These are phyloP conservation scores for Anadara kagoshimensis DNA, from an alignment of 1,140 invertebrate species.

Conservation along the genomic window DNA sequence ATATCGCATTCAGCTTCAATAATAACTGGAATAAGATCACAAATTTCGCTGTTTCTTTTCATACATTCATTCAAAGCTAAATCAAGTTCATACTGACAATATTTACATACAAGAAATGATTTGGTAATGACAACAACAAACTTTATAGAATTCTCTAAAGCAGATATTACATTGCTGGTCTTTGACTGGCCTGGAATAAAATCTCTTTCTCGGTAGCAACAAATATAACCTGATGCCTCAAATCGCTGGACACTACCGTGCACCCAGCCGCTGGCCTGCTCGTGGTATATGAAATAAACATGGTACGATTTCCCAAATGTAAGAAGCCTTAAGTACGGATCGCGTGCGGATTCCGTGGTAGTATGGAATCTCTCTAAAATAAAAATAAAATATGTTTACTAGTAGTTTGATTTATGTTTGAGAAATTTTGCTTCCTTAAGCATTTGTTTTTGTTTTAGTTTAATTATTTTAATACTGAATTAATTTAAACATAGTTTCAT, in stretches of 20 bases:
- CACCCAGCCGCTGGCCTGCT: neutral
- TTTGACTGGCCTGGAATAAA: conserved; percentile 1
- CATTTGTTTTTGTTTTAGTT: no score
- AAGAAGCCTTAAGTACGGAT: neutral
- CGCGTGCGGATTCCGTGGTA: no score
- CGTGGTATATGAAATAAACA: conserved; percentile 9
- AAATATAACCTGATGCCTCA: conserved; percentile 9
- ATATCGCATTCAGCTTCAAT: conserved; percentile 11
- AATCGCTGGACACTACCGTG: neutral
- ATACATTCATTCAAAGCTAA: conserved; percentile 20
- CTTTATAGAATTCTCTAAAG: conserved; percentile 8
- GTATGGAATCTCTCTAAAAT: no score
- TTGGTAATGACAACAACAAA: conserved; percentile 11
- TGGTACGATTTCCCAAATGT: conserved; percentile 17
- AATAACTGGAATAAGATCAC: conserved; percentile 5
- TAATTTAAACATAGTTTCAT: no score
- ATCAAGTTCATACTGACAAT: conserved; percentile 18
- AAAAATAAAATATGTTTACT: no score
- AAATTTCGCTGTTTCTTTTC: neutral
- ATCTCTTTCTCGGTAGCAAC: conserved; percentile 18
- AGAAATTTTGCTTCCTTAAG: no score
- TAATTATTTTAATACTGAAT: no score
- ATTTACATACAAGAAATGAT: conserved; percentile 7
- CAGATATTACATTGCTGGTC: neutral
- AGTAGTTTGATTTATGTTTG: no score